Evolutionary conservation across 2,797 vertebrate species (phyloP).

Genomic region (Catostomus latipinnis): DNA sequence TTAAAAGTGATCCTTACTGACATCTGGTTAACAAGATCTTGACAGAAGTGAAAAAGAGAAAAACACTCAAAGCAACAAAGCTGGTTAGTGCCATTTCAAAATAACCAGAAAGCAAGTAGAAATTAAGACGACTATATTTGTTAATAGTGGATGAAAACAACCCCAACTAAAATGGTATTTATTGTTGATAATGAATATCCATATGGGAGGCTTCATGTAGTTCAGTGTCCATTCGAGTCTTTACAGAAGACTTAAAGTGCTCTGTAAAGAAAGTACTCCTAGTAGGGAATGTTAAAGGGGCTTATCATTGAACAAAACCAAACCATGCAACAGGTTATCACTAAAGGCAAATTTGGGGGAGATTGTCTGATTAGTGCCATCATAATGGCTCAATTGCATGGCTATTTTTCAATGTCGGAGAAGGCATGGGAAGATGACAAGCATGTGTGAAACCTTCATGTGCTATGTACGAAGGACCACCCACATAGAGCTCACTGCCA

Average conservation of each 20-base stretch:
- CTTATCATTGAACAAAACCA: neutral
- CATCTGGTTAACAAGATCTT: neutral
- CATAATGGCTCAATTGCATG: neutral
- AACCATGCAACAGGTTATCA: neutral
- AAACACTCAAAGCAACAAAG: constrained; percentile 21
- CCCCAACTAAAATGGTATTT: neutral
- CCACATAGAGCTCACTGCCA: too few species aligned
- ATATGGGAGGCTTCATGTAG: neutral
- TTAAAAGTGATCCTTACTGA: constrained; percentile 24
- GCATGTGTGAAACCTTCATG: too few species aligned
- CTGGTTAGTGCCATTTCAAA: constrained; percentile 5
- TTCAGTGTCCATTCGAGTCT: neutral
- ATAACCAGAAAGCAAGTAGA: neutral
- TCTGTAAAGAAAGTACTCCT: too few species aligned
- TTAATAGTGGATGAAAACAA: neutral
- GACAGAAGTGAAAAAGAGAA: constrained; percentile 16
- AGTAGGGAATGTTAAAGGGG: neutral
- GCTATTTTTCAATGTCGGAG: too few species aligned
- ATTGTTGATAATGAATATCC: neutral
- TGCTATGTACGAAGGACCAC: too few species aligned
- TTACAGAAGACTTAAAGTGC: neutral
- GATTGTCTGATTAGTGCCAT: neutral
- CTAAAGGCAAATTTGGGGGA: neutral
- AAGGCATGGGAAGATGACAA: too few species aligned
- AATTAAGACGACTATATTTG: constrained; percentile 1